Evolutionary conservation across 2,797 vertebrate genomes (phyloP).

Genomic region (Labeo calbasu): DNA sequence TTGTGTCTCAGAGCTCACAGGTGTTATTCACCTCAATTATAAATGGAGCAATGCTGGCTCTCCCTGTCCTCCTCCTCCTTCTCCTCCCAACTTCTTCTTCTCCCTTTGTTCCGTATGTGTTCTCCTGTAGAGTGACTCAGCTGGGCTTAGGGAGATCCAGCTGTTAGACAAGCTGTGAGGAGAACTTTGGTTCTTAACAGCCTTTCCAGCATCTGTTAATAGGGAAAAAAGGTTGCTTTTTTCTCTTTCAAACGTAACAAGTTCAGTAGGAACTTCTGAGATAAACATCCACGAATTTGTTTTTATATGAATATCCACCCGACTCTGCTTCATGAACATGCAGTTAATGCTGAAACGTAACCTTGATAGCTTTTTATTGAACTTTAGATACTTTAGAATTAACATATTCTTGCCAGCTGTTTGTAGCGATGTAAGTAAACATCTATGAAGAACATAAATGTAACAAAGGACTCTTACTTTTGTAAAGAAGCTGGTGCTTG

Average conservation of each 20-base stretch:
- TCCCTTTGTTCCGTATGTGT: background rate
- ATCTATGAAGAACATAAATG: background rate
- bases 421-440: background rate
- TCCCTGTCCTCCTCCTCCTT: background rate
- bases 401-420: background rate
- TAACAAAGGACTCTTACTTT: background rate
- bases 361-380: background rate
- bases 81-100: background rate
- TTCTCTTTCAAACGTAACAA: background rate
- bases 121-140: slow-evolving; percentile 2
- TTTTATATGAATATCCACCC: background rate
- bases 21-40: background rate
- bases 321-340: background rate
- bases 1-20: background rate
- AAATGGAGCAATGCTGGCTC: background rate
- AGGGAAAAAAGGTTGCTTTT: background rate
- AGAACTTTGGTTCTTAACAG: slow-evolving; percentile 39
- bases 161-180: slow-evolving; percentile 39
- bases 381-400: background rate
- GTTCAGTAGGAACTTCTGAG: background rate
- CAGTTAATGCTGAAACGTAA: background rate
- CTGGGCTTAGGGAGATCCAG: slow-evolving; percentile 22
- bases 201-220: slow-evolving; percentile 31
- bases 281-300: background rate
- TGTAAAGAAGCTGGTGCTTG: background rate